Conservation (phyloP, 2,113 vertebrate species). For the Craseonycteris thonglongyai region DNA sequence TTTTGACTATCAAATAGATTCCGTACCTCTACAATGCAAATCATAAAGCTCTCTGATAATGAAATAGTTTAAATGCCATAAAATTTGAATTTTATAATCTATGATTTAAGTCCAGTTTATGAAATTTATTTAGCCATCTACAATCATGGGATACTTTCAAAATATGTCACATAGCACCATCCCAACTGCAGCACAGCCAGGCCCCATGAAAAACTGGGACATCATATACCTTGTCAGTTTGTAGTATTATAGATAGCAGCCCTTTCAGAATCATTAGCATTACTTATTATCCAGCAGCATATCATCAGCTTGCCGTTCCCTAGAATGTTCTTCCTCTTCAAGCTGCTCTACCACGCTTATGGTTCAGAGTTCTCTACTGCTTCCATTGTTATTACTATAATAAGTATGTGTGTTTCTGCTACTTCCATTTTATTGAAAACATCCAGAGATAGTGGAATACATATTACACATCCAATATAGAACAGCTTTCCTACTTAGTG, state of each 20-base stretch:
- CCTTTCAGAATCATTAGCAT: background rate
- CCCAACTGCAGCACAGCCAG: background rate
- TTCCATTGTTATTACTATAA: background rate
- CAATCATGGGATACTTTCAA: conserved; percentile 28
- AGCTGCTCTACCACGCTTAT: background rate
- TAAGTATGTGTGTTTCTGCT: background rate
- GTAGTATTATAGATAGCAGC: background rate
- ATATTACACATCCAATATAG: background rate
- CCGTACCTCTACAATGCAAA: background rate
- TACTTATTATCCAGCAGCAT: background rate
- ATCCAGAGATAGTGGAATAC: background rate
- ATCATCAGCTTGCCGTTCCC: background rate
- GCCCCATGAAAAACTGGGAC: background rate
- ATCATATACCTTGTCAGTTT: background rate
- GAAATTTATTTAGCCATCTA: conserved; percentile 12
- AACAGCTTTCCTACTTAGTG: background rate
- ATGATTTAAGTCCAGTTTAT: background rate
- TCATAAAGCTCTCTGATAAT: background rate
- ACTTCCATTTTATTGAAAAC: background rate
- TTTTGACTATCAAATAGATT: background rate
- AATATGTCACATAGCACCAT: background rate
- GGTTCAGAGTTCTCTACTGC: background rate
- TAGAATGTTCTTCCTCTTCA: background rate
- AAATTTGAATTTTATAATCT: conserved; percentile 15
- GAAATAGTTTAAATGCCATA: background rate